phyloP scores from a whole-genome alignment of 1,140 invertebrate genomes.

The Ephestia elutella region DNA sequence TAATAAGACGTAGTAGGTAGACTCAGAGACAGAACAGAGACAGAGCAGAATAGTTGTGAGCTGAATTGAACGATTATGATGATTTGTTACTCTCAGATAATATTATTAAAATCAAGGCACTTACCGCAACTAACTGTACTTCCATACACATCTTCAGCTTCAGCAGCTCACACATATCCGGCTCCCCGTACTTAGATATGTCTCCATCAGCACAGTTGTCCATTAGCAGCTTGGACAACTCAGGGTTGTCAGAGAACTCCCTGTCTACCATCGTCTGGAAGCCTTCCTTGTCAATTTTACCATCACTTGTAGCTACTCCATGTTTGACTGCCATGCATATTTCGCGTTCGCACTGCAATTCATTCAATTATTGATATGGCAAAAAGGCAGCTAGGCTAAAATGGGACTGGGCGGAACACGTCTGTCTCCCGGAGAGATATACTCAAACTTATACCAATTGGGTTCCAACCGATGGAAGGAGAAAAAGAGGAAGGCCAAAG shows the following conservation, averaged over 20 bases:
- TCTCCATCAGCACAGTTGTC: slow-evolving; percentile 17
- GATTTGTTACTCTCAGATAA: too few species aligned
- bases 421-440: background rate
- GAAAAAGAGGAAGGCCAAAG: too few species aligned
- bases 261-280: slow-evolving; percentile 1
- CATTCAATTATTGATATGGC: background rate
- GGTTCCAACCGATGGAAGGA: too few species aligned
- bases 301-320: slow-evolving; percentile 10
- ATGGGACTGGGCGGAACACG: too few species aligned
- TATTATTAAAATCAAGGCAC: background rate
- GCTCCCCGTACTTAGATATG: slow-evolving; percentile 6
- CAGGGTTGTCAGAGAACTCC: background rate
- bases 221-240: slow-evolving; percentile 7
- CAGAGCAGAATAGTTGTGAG: too few species aligned
- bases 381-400: too few species aligned
- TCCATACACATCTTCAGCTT: slow-evolving; percentile 13
- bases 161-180: slow-evolving; percentile 13
- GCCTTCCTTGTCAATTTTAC: slow-evolving; percentile 12
- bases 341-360: slow-evolving; percentile 21
- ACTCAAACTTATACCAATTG: too few species aligned
- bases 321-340: slow-evolving; percentile 15
- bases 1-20: too few species aligned
- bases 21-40: too few species aligned
- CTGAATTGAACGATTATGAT: too few species aligned
- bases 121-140: background rate